Evolutionary conservation across 2,888 invertebrate species (phyloP).

Genomic region (Piscicola geometra): DNA sequence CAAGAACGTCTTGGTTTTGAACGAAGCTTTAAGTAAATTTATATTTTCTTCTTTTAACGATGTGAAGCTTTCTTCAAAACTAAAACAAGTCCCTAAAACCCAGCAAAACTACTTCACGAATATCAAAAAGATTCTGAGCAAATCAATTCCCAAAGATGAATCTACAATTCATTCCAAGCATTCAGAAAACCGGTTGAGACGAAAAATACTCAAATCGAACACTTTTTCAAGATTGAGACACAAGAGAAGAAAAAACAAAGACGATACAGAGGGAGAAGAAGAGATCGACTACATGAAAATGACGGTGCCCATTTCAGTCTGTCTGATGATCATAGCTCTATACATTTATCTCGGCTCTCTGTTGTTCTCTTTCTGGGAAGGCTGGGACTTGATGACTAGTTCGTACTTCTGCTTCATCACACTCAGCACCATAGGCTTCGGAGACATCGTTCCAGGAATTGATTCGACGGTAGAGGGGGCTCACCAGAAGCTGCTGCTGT

Average conservation of each 20-base stretch:
- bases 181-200: neutral
- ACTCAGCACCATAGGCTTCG: conserved; percentile 57
- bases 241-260: neutral
- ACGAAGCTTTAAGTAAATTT: neutral
- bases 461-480: conserved; percentile 49
- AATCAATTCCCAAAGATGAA: neutral
- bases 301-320: conserved; percentile 77
- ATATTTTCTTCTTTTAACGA: neutral
- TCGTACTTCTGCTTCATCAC: conserved; percentile 58
- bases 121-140: neutral
- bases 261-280: neutral
- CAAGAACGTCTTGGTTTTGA: neutral
- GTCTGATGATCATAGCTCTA: conserved; percentile 81
- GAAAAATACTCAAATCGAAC: too few species aligned
- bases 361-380: conserved; percentile 85
- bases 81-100: neutral
- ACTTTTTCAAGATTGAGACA: neutral
- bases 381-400: conserved; percentile 85
- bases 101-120: neutral
- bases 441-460: conserved; percentile 56
- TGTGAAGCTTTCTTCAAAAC: neutral
- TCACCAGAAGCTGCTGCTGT: conserved; percentile 50
- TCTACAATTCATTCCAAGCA: neutral
- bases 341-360: conserved; percentile 83
- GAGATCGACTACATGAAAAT: conserved; percentile 43